Evolutionary conservation across 1,140 invertebrate species (phyloP), one percentile per base, ranked within the genome.

Genomic region (Neodiprion fabricii): DNA sequence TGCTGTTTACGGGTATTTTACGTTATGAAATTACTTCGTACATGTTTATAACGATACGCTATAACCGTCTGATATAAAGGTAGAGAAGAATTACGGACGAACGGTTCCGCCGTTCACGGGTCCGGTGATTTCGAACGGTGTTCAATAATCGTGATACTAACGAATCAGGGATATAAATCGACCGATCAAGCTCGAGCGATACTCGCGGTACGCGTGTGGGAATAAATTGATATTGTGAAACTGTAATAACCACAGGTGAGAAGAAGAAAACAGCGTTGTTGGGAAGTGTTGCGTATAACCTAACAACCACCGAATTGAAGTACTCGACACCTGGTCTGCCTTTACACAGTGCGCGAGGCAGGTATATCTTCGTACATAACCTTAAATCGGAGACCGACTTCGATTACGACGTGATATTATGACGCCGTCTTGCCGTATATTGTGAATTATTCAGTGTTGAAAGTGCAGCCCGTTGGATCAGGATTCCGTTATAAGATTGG

Each of bases 51-150:
- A 40, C 28, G 28, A 40, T 4, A 61, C 53, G n/a, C 11, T 61
- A 3, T 61, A 61, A 61, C 3, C n/a, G 11, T 12, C 53, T n/a
- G 11, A 61, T 61, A 61, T 61, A 61, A 4, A 61, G 53, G 53
- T 61, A 61, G n/a, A 61, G 53, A 61, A 61, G 53, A 61, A 61
- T 61, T 61, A 61, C 53, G 53, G 53, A 61, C 53, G 53, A 61
- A 61, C 53, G 53, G 53, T 61, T 1, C 53, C 53, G n/a, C 53
- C 53, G 53, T 61, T 61, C 53, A 61, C 53, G 11, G 53, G 53
- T 61, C 53, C 53, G 53, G 53, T 1, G 53, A 61, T 61, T 61
- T 11, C 11, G 53, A 11, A 61, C 53, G 53, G n/a, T 61, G 1
- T 61, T 4, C 11, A 61, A 61, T 40, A 40, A 40, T 40, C 28